A percentile compares a stretch with the other conserved stretches of the same genome.
phyloP scores from a whole-genome alignment of 2,888 invertebrate genomes.

The Drosophila cracens region DNA sequence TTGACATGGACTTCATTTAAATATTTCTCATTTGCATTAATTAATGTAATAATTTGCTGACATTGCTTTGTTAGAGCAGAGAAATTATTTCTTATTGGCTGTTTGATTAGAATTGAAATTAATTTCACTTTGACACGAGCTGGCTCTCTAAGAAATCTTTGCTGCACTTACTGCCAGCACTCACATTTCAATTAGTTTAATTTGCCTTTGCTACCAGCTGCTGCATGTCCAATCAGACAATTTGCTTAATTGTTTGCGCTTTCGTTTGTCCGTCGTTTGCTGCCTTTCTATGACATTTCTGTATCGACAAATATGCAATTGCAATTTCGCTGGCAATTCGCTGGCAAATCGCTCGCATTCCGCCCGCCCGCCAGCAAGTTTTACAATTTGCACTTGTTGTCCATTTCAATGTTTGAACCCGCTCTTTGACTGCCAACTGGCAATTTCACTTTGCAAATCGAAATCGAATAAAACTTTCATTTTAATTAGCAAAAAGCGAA shows the following conservation, averaged over 20 bases:
- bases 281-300: constrained; percentile 59
- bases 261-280: constrained; percentile 30
- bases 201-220: constrained; percentile 28
- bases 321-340: constrained; percentile 47
- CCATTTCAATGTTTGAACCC: constrained; percentile 32
- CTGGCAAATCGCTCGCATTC: constrained; percentile 52
- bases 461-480: constrained; percentile 65
- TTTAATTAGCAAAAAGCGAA: constrained; percentile 68
- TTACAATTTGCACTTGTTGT: constrained; percentile 30
- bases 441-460: constrained; percentile 67
- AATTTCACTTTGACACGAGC: constrained; percentile 17
- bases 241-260: constrained; percentile 54
- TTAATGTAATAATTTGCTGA: background rate
- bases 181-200: constrained; percentile 56
- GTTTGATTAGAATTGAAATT: constrained; percentile 8
- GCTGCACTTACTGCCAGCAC: constrained; percentile 45
- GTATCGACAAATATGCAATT: constrained; percentile 11
- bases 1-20: constrained; percentile 7
- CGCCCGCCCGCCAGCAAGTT: constrained; percentile 41
- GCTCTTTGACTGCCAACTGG: constrained; percentile 44
- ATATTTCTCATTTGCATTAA: constrained; percentile 6
- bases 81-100: constrained; percentile 3
- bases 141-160: constrained; percentile 18
- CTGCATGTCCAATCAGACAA: constrained; percentile 36
- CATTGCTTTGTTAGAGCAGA: background rate